phyloP scores from a whole-genome alignment of 2,888 invertebrate genomes.

The Lamellibrachia satsuma region DNA sequence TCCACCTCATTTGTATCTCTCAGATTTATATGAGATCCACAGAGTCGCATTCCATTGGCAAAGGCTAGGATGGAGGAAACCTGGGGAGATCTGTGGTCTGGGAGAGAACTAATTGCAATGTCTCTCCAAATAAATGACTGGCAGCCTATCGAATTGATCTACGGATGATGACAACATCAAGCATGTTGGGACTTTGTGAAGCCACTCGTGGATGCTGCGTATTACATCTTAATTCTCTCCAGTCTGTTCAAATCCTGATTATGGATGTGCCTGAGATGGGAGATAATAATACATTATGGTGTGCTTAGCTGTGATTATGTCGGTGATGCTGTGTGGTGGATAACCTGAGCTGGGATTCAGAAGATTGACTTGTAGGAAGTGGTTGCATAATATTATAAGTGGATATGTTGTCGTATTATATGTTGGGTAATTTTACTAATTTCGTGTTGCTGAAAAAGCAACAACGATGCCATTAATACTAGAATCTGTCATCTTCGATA shows the following conservation, averaged over 20 bases:
- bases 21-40: neutral
- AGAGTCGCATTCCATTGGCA: neutral
- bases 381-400: neutral
- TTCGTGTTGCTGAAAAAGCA: neutral
- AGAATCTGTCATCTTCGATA: neutral
- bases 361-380: neutral
- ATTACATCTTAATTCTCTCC: constrained; percentile 1
- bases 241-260: neutral
- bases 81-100: neutral
- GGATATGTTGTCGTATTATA: neutral
- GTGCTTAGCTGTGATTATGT: neutral
- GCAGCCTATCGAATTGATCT: neutral
- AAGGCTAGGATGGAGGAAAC: neutral
- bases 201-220: neutral
- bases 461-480: neutral
- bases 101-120: neutral
- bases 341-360: neutral
- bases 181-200: neutral
- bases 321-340: neutral
- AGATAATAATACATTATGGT: neutral
- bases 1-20: neutral
- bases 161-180: neutral
- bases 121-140: neutral
- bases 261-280: neutral
- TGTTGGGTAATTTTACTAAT: neutral